Evolutionary conservation across 2,113 vertebrate genomes (phyloP).

Genomic region (Sciurus niger): DNA sequence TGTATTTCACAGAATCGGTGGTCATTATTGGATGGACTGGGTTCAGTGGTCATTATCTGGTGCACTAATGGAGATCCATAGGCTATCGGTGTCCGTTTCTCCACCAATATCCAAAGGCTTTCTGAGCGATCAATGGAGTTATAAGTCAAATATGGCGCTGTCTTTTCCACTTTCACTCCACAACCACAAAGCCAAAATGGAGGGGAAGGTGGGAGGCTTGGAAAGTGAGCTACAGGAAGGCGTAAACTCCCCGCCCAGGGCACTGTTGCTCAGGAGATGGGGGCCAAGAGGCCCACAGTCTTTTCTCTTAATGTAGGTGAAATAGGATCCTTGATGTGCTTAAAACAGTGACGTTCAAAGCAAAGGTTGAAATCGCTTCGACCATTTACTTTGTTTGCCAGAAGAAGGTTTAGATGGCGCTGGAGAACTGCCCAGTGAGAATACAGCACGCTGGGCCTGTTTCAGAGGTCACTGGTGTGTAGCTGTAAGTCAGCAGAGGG

Average conservation of each 20-base stretch:
- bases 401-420: background rate
- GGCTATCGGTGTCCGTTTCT: background rate
- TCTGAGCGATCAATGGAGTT: too few relatives aligned
- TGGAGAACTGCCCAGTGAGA: background rate
- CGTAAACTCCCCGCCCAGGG: background rate
- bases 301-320: background rate
- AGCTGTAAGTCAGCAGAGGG: background rate
- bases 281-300: too few relatives aligned
- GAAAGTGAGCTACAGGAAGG: background rate
- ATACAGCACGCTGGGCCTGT: fast-evolving
- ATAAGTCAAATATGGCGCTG: background rate
- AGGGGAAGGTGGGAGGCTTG: too few relatives aligned
- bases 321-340: background rate
- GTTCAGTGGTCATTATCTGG: background rate
- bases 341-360: background rate
- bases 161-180: background rate
- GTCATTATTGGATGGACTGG: background rate
- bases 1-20: too few relatives aligned
- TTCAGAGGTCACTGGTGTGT: background rate
- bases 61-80: background rate
- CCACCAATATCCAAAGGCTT: too few relatives aligned
- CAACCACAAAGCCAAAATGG: background rate
- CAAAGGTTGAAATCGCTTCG: background rate
- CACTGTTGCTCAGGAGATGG: background rate
- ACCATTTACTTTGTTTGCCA: background rate